Evolutionary conservation across 2,113 vertebrate genomes (phyloP).

Genomic region (Cyphomyrus discorhynchus): DNA sequence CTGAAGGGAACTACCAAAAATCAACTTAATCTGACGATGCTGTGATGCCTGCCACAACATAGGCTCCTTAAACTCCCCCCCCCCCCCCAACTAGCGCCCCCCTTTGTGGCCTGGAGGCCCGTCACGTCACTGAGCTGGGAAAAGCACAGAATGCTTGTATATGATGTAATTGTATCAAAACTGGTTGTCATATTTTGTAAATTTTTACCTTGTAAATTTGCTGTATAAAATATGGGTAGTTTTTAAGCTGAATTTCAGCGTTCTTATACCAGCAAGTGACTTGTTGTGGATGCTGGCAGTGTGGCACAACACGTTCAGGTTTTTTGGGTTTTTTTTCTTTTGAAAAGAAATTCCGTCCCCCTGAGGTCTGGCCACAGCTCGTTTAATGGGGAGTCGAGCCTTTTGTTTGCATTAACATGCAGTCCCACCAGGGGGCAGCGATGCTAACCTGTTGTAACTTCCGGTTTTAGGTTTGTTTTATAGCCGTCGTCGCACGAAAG

Average conservation of each 20-base stretch:
- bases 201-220: conserved; percentile 99
- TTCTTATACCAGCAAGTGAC: conserved; percentile 95
- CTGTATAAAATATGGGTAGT: conserved; percentile 74
- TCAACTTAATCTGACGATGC: conserved; percentile 70
- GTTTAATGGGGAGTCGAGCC: conserved; percentile 35
- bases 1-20: conserved; percentile 73
- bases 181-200: conserved; percentile 95
- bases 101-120: conserved; percentile 30
- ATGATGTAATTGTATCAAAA: conserved; percentile 92
- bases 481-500: not conserved
- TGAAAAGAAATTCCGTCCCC: conserved; percentile 30
- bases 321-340: not conserved
- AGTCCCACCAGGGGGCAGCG: not conserved
- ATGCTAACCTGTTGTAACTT: too few species aligned
- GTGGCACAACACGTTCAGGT: conserved; percentile 64
- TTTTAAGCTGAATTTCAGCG: conserved; percentile 89
- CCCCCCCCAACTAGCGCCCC: conserved; percentile 11
- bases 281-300: conserved; percentile 73
- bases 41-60: conserved; percentile 41
- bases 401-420: not conserved
- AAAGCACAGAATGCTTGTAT: conserved; percentile 89
- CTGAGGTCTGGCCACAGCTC: conserved; percentile 32
- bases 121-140: conserved; percentile 54
- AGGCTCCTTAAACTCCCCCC: conserved; percentile 36
- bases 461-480: not conserved